phyloP scores from a whole-genome alignment of 2,113 vertebrate genomes.

The Varanus salvator region DNA sequence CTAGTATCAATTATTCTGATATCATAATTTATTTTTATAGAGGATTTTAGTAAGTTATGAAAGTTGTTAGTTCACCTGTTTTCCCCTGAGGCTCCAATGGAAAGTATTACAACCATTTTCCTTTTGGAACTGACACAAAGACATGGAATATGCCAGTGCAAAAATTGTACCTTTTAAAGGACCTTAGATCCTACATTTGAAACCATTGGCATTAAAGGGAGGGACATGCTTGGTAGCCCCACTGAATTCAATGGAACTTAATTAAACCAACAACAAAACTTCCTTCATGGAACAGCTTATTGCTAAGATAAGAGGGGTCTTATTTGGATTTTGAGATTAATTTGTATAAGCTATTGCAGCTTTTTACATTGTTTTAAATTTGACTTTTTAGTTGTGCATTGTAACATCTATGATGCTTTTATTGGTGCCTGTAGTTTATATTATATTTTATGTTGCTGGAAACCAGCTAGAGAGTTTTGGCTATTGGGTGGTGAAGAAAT shows the following conservation, averaged over 20 bases:
- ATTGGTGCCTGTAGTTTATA: no score
- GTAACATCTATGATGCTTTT: no score
- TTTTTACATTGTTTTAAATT: no score
- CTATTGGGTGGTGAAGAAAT: no score
- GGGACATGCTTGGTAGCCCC: no score
- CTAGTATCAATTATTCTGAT: slow-evolving; percentile 62
- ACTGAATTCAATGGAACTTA: background rate
- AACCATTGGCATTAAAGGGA: background rate
- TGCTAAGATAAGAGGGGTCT: no score
- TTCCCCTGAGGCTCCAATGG: slow-evolving; percentile 33
- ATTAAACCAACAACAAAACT: background rate
- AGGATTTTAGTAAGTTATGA: slow-evolving; percentile 48
- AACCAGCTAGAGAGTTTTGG: no score
- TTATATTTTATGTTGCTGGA: no score
- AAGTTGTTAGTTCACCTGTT: slow-evolving; percentile 41
- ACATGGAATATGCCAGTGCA: slow-evolving; percentile 15
- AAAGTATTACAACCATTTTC: slow-evolving; percentile 48
- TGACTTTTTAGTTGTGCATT: no score
- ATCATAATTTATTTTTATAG: slow-evolving; percentile 61
- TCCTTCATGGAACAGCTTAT: background rate
- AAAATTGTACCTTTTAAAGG: background rate
- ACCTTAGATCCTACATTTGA: background rate
- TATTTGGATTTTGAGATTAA: no score
- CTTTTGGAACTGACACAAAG: slow-evolving; percentile 5
- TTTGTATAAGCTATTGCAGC: no score